These are phyloP conservation scores for Drosophila subsilvestris DNA, from an alignment of 2,888 invertebrate species.

Conservation along the genomic window DNA sequence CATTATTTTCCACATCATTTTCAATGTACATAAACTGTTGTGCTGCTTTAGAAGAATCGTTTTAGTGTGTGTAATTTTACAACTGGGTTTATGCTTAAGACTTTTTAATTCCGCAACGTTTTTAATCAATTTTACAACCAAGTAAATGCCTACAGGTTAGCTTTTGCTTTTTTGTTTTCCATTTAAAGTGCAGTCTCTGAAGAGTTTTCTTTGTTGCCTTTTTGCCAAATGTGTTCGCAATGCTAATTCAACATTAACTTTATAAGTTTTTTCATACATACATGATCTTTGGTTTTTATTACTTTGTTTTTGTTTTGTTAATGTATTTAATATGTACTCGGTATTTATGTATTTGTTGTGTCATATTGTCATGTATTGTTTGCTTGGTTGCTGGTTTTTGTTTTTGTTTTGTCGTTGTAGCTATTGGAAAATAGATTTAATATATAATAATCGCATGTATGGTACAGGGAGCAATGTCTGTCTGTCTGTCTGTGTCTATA, in stretches of 20 bases:
- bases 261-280: constrained; percentile 18
- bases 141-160: constrained; percentile 63
- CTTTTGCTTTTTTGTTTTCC: constrained; percentile 16
- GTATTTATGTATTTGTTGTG: constrained; percentile 47
- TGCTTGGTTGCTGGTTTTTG: constrained; percentile 41
- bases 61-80: constrained; percentile 49
- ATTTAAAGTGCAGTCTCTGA: constrained; percentile 75
- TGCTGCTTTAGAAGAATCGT: constrained; percentile 37
- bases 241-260: constrained; percentile 46
- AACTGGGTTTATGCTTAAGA: constrained; percentile 33
- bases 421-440: constrained; percentile 64
- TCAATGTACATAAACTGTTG: constrained; percentile 69
- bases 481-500: constrained; percentile 17
- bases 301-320: constrained; percentile 8
- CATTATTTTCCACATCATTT: constrained; percentile 31
- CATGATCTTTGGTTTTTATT: constrained; percentile 19
- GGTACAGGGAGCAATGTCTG: constrained; percentile 55
- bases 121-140: constrained; percentile 47
- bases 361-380: constrained; percentile 75
- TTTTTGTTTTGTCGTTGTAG: constrained; percentile 35
- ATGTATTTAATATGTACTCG: constrained; percentile 33
- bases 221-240: constrained; percentile 51
- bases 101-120: constrained; percentile 27
- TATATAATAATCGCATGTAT: constrained; percentile 33
- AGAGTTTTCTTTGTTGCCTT: constrained; percentile 53